These are phyloP conservation scores for Xiphophorus hellerii DNA, from an alignment of 2,113 vertebrate genomes.

Conservation along the genomic window DNA sequence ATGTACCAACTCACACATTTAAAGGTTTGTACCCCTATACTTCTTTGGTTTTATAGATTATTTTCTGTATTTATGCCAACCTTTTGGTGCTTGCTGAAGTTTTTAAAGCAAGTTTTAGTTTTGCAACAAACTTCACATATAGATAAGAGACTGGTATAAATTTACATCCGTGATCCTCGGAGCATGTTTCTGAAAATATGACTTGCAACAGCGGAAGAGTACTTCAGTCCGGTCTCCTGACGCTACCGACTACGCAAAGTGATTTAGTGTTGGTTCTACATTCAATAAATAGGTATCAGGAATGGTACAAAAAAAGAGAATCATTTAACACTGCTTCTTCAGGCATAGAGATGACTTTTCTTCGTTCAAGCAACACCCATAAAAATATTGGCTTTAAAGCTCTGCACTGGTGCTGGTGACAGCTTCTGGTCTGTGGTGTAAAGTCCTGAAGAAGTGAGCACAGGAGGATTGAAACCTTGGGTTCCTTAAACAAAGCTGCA, in stretches of 20 bases:
- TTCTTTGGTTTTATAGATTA: neutral
- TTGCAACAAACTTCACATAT: neutral
- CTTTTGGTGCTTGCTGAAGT: neutral
- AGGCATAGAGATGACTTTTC: neutral
- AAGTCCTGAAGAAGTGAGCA: neutral
- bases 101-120: neutral
- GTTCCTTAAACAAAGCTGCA: conserved; percentile 2
- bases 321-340: conserved; percentile 1
- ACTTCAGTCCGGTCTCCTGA: neutral
- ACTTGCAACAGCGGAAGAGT: neutral
- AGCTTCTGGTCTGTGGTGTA: neutral
- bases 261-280: conserved; percentile 44
- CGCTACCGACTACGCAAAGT: neutral
- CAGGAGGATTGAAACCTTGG: neutral
- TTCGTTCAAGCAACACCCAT: neutral
- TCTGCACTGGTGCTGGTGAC: neutral
- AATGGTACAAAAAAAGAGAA: neutral
- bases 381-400: neutral
- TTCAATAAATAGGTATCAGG: conserved; percentile 23
- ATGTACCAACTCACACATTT: neutral
- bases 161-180: neutral
- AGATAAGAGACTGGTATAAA: neutral
- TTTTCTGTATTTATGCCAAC: neutral
- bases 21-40: neutral
- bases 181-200: neutral